phyloP scores from a whole-genome alignment of 2,113 vertebrate genomes.

The Zosterops lateralis region DNA sequence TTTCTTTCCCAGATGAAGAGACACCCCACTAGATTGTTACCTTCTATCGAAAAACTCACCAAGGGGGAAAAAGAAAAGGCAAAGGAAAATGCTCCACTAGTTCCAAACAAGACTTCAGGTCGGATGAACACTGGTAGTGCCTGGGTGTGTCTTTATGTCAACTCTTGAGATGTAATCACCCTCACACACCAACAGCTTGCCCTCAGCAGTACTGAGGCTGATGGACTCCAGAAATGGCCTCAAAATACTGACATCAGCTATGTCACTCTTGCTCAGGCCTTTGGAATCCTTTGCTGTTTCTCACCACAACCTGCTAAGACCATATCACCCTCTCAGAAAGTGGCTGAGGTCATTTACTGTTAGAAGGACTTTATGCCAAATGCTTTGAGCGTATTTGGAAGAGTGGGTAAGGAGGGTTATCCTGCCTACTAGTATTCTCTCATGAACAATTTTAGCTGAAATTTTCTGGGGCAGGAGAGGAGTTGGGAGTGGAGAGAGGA shows the following conservation, averaged over 20 bases:
- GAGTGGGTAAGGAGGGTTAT: background rate
- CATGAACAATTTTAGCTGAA: background rate
- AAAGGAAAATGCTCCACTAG: background rate
- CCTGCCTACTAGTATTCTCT: background rate
- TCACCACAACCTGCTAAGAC: background rate
- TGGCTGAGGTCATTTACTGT: background rate
- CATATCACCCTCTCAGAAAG: background rate
- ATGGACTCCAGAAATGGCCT: background rate
- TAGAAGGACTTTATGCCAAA: background rate
- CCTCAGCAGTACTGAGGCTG: background rate
- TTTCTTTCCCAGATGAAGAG: too few relatives aligned
- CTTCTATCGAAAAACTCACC: background rate
- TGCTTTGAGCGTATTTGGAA: background rate
- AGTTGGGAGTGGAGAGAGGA: background rate
- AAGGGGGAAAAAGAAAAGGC: background rate
- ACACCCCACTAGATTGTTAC: accelerated
- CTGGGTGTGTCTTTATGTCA: background rate
- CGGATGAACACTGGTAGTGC: too few relatives aligned
- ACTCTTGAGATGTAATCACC: background rate
- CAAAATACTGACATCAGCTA: background rate
- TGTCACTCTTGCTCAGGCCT: background rate
- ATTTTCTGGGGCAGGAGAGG: background rate
- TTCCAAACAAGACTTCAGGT: background rate
- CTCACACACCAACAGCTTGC: background rate
- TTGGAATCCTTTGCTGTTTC: background rate